These are phyloP conservation scores for Falco berigora DNA, from an alignment of 2,797 vertebrate genomes.

Conservation along the genomic window DNA sequence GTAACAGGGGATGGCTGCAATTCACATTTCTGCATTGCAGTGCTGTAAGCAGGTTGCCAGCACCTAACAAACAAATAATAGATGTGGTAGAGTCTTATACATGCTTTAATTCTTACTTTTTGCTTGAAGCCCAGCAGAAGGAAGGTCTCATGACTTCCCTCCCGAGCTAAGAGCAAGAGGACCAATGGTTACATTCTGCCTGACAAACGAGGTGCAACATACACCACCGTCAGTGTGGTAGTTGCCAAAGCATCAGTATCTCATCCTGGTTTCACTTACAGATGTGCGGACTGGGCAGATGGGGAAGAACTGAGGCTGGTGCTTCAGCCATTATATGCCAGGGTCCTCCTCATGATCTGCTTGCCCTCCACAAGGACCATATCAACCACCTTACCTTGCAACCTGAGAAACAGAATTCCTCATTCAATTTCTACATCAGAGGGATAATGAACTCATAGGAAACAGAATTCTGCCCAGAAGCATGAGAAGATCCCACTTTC, in stretches of 20 bases:
- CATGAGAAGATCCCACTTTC: background rate
- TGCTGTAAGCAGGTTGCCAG: background rate
- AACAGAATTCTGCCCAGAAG: background rate
- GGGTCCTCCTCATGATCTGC: background rate
- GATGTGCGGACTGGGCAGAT: background rate
- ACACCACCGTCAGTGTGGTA: fast-evolving
- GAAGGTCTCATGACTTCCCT: background rate
- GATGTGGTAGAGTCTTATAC: background rate
- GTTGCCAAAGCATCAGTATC: background rate
- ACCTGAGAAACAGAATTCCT: background rate
- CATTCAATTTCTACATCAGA: background rate
- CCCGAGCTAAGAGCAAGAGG: background rate
- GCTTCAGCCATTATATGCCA: background rate
- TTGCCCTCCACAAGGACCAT: background rate
- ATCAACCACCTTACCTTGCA: background rate
- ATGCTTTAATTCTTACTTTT: background rate
- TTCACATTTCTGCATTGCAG: background rate
- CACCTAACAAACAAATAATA: background rate
- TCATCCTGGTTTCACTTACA: background rate
- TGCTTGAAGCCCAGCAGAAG: background rate
- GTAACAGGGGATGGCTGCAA: background rate
- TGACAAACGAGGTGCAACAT: background rate
- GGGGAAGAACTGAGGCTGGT: background rate
- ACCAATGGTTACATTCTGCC: background rate
- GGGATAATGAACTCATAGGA: background rate